A percentile compares a stretch with the other conserved stretches of the same genome.
Conservation (phyloP, 2,888 invertebrate species). For the Nomada fucata region DNA sequence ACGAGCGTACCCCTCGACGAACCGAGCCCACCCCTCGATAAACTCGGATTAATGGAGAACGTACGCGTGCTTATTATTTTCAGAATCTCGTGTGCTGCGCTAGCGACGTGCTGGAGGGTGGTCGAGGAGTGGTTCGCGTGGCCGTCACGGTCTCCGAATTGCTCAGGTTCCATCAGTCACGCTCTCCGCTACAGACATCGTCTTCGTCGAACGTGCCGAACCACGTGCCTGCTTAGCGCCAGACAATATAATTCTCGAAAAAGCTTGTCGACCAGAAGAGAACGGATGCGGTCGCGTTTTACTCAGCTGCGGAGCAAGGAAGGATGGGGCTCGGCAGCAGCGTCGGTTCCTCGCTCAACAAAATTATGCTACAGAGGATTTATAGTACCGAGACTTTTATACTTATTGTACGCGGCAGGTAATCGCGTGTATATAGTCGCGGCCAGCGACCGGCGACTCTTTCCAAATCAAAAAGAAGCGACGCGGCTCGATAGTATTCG, state of each 20-base stretch:
- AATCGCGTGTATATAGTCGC: slow-evolving; percentile 10
- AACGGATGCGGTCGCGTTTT: background rate
- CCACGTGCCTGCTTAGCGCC: slow-evolving; percentile 79
- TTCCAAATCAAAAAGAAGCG: slow-evolving; percentile 36
- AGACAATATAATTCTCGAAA: slow-evolving; percentile 68
- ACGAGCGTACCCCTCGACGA: slow-evolving; percentile 5
- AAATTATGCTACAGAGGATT: slow-evolving; percentile 14
- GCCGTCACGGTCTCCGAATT: slow-evolving; percentile 95
- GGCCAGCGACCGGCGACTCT: background rate
- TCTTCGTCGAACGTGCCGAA: slow-evolving; percentile 71
- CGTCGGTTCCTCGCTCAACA: background rate
- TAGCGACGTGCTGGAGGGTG: slow-evolving; percentile 96
- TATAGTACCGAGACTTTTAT: slow-evolving; percentile 2
- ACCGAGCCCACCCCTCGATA: background rate
- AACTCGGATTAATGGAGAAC: slow-evolving; percentile 21
- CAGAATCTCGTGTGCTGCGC: slow-evolving; percentile 96
- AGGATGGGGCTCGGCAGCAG: background rate
- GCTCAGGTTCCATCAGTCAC: slow-evolving; percentile 88
- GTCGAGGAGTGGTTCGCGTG: slow-evolving; percentile 93
- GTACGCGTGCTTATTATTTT: slow-evolving; percentile 76
- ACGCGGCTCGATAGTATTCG: slow-evolving; percentile 9
- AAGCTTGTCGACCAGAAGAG: slow-evolving; percentile 2
- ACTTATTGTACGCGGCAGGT: background rate
- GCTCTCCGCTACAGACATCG: slow-evolving; percentile 80
- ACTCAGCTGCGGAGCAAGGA: background rate